Evolutionary conservation across 1,140 invertebrate species (phyloP), one percentile per base, ranked within the genome.

Genomic region (Anoplophora glabripennis): DNA sequence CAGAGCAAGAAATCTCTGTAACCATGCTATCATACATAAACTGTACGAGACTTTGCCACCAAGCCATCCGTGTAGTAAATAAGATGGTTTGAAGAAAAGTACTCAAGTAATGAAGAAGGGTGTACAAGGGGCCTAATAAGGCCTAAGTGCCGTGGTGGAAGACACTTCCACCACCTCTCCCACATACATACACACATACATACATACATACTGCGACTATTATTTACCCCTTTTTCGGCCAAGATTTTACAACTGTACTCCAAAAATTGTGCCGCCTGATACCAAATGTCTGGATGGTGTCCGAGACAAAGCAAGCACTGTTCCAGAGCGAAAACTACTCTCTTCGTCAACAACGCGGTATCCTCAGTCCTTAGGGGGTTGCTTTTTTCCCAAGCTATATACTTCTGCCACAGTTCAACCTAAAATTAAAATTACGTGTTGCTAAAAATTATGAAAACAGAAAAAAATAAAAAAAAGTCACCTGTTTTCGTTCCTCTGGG

Each of bases 341-440:
- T 78, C 54, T 92, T 86, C 0, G 95, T 96, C 1, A 99, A 88
- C 1, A 96, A 72, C 0, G 92, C 89, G 0, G 94, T 92, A 72
- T 99, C 97, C 77, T 99, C 97, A 0, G 92, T 95, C 45, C 94
- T 82, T 9, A 99, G 78, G 0, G 98, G 97, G 81, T 99, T 99
- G 18, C 87, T 88, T 63, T 96, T 93, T 77, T 99, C 98, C 92
- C 96, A 99, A 3, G 86, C 80, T 59, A 99, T 98, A 72, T 98
- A 99, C 71, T 98, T 98, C 76, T 98, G 98, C 97, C 98, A 99
- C n/a, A 98, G 74, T 69, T 98, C 95, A 47, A 98, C 93, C 92
- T 96, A 18, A 33, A 46, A 57, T 54, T 15, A 17, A 54, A 41
- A 53, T 18, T 53, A 44, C 17, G 11, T 14, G 21, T 35, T n/a